Percentiles rank a stretch among this genome's conserved stretches.
Conservation (phyloP, 2,113 vertebrate genomes). For the Morone chrysops region DNA sequence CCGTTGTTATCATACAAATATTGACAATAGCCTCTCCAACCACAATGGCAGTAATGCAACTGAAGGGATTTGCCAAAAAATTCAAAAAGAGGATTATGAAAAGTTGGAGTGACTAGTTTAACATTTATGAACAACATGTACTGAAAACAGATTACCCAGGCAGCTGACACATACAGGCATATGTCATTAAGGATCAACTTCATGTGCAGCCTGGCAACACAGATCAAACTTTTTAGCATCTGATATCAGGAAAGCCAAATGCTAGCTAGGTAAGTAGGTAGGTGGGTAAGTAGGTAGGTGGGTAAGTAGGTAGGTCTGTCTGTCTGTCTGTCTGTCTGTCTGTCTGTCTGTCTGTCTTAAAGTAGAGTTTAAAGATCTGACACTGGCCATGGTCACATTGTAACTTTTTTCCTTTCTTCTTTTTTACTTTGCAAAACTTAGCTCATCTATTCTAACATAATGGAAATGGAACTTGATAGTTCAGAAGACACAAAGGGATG, state of each 20-base stretch:
- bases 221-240: neutral
- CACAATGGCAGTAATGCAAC: neutral
- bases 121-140: too few species aligned
- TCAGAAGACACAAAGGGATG: constrained; percentile 36
- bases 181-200: neutral
- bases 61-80: neutral
- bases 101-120: too few species aligned
- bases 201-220: neutral
- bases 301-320: too few species aligned
- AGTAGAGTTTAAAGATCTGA: neutral
- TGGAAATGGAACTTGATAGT: constrained; percentile 38
- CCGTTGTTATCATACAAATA: neutral
- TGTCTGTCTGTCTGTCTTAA: too few species aligned
- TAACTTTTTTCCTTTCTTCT: neutral
- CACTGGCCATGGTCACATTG: neutral
- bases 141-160: neutral
- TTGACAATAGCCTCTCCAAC: neutral
- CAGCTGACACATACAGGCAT: neutral
- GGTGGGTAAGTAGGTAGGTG: too few species aligned
- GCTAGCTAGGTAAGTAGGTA: too few species aligned
- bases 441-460: constrained; percentile 29
- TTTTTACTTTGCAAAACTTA: neutral
- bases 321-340: too few species aligned
- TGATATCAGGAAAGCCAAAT: neutral
- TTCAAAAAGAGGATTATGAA: neutral